phyloP scores from a whole-genome alignment of 2,113 vertebrate species.

The Notechis scutatus region DNA sequence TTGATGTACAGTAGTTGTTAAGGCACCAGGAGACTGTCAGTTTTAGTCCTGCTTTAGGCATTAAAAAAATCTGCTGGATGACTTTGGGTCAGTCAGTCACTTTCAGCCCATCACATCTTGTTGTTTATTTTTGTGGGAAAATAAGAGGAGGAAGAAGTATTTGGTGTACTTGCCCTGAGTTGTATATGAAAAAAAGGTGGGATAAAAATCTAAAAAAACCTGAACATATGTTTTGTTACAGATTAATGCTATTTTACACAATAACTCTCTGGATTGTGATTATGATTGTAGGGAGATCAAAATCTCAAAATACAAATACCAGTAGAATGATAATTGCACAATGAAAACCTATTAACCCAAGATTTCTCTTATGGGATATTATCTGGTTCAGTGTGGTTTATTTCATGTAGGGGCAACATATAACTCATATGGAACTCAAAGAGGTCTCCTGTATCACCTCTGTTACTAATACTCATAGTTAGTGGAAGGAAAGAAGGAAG shows the following conservation, averaged over 20 bases:
- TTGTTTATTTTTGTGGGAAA: background rate
- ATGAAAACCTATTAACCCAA: background rate
- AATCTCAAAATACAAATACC: background rate
- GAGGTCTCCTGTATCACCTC: background rate
- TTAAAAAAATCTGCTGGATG: background rate
- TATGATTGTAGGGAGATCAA: background rate
- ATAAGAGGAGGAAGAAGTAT: background rate
- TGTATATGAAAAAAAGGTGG: background rate
- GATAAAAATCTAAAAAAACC: background rate
- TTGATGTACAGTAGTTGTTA: background rate
- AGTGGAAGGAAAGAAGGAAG: background rate
- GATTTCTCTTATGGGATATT: background rate
- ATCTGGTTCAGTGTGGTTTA: background rate
- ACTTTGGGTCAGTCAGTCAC: background rate
- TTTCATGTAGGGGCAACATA: background rate
- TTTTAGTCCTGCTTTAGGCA: background rate
- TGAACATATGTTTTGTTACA: background rate
- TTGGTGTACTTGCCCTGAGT: background rate
- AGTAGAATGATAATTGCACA: background rate
- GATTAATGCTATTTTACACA: background rate
- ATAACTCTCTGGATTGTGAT: background rate
- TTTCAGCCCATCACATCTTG: background rate
- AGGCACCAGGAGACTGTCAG: background rate
- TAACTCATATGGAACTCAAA: background rate
- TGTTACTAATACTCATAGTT: background rate